Percentiles rank a stretch among this genome's conserved stretches.
These are phyloP conservation scores for Hozukius guyotensis DNA, from an alignment of 2,797 vertebrate genomes.

Conservation along the genomic window DNA sequence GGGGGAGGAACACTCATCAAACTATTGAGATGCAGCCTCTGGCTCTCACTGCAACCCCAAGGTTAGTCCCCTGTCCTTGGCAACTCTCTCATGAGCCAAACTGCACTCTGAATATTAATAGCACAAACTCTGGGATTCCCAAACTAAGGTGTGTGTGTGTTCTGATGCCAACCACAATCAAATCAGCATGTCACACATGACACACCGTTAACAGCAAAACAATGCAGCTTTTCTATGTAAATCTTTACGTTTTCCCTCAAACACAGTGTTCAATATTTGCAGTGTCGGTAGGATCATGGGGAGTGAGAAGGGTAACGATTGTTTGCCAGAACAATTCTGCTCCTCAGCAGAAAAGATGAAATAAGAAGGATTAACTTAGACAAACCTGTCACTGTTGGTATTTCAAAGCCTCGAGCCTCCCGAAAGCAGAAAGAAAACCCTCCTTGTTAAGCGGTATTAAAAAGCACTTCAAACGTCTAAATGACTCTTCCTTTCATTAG, in stretches of 20 bases:
- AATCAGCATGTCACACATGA: constrained; percentile 4
- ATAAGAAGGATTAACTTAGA: constrained; percentile 47
- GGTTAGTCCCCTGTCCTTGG: constrained; percentile 71
- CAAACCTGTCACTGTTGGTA: constrained; percentile 41
- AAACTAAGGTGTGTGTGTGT: constrained; percentile 8
- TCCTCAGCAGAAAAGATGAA: constrained; percentile 38
- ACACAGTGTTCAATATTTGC: not conserved
- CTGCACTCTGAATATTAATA: constrained; percentile 69
- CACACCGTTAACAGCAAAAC: not conserved
- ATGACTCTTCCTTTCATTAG: constrained; percentile 64
- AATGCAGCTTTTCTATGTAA: not conserved
- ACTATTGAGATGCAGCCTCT: constrained; percentile 48
- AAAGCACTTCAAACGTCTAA: constrained; percentile 56
- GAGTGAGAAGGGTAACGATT: not conserved
- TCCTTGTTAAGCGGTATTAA: constrained; percentile 63
- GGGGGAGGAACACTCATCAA: constrained; percentile 8
- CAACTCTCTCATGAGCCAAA: constrained; percentile 57
- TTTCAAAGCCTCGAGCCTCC: constrained; percentile 27
- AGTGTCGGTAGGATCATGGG: not conserved
- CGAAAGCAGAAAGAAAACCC: constrained; percentile 18
- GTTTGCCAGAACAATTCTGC: constrained; percentile 22
- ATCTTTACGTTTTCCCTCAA: not conserved
- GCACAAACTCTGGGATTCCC: constrained; percentile 40
- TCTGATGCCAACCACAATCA: constrained; percentile 9
- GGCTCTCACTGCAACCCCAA: constrained; percentile 53